Base-by-base conservation (phyloP, 2,888 invertebrate species). In the Chrysodeixis includens region DNA sequence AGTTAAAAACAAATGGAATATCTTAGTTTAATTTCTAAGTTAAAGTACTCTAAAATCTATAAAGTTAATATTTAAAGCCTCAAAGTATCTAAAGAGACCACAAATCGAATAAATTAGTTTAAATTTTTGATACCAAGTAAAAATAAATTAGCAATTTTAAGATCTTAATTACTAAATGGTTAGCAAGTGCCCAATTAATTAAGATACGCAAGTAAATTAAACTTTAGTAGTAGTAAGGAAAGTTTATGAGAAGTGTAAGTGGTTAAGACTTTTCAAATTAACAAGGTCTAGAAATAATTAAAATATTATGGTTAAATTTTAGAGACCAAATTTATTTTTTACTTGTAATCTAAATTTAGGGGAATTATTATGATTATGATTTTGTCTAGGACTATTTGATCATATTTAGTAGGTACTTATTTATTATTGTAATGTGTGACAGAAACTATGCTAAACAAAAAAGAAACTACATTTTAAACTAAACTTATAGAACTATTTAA, bases 61-160 rank as follows among this genome's bases (percentile, higher is more conserved):
- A 9, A 32, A 32, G 32, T 32, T 32, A 32, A 10, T 32, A 9
- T 32, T 10, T 0, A 32, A 32, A 32, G 6, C 40, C n/a, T 40
- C 26, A 26, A 26, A 26, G 26, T 26, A 26, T 26, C 26, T 26
- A 0, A 40, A n/a, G n/a, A 1, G 6, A 40, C 5, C 4, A 6
- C n/a, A n/a, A 40, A 40, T n/a, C 14, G n/a, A 40, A 2, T 6
- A 40, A n/a, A 6, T 40, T 40, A n/a, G n/a, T 6, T 40, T 4
- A 26, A 26, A 2, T 4, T 44, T 58, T 49, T 16, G 49, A 44
- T 22, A 46, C 35, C 12, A 30, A 49, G 14, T 18, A 40, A 71
- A 57, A 40, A 49, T 71, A 40, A 54, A 49, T 65, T 30, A 52
- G n/a, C n/a, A 59, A 66, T 46, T 72, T 72, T 14, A 9, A 69